Evolutionary conservation across 2,113 vertebrate genomes (phyloP).

Genomic region (Cepphus grylle): DNA sequence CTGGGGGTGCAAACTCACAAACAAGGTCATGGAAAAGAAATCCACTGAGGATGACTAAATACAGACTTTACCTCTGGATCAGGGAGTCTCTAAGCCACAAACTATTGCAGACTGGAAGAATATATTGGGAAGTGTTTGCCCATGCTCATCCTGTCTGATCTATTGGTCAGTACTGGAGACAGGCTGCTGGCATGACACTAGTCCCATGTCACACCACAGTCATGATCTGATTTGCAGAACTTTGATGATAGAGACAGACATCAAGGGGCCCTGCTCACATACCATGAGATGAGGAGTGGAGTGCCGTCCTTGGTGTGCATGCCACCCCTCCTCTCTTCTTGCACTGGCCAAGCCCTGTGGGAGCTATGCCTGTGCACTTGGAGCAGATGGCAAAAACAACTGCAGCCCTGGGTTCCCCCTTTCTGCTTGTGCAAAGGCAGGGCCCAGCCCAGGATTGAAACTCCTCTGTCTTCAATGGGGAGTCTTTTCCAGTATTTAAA

Average conservation of each 20-base stretch:
- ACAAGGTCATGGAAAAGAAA: conserved; percentile 20
- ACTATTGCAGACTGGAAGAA: not conserved
- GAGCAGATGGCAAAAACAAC: conserved; percentile 85
- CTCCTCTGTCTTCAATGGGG: not conserved
- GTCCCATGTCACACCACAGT: not conserved
- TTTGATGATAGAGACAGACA: not conserved
- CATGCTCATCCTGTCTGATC: accelerated
- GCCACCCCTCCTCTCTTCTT: not conserved
- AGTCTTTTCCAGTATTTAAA: not conserved
- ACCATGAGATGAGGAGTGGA: not conserved
- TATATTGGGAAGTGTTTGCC: not conserved
- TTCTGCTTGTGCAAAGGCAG: not conserved
- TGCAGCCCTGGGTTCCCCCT: not conserved
- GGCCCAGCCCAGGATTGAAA: not conserved
- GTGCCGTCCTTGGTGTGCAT: not conserved
- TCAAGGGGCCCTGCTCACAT: not conserved
- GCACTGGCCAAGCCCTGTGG: not conserved
- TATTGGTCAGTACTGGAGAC: not conserved
- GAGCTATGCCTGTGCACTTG: conserved; percentile 67
- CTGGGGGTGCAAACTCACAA: not conserved
- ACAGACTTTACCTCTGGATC: not conserved
- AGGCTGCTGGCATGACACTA: not conserved
- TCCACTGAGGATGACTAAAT: not conserved
- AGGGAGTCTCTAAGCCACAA: not conserved
- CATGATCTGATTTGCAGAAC: not conserved